Percentiles rank a stretch among this genome's conserved stretches.
Evolutionary conservation across 1,140 invertebrate species (phyloP).

Genomic region (Lepidotrigona ventralis): DNA sequence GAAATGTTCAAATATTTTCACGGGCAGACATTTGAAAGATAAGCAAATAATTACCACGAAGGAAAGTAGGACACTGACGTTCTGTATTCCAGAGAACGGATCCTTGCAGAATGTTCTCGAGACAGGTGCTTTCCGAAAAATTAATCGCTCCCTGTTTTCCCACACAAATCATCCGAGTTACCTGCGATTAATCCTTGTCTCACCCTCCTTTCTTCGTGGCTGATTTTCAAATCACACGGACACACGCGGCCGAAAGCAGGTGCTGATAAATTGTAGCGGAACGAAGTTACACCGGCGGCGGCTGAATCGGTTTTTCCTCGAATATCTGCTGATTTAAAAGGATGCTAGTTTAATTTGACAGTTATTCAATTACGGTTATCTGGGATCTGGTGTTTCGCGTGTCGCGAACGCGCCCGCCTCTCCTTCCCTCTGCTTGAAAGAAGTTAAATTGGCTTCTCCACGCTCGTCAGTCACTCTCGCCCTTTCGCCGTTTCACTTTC

Average conservation of each 20-base stretch:
- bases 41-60: neutral
- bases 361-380: conserved; percentile 67
- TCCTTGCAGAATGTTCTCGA: neutral
- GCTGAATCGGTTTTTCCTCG: conserved; percentile 38
- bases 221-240: neutral
- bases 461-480: conserved; percentile 59
- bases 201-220: neutral
- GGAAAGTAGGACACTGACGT: neutral
- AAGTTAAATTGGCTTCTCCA: conserved; percentile 66
- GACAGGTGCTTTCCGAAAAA: conserved; percentile 49
- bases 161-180: neutral
- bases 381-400: conserved; percentile 53
- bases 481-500: conserved; percentile 50
- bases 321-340: conserved; percentile 59
- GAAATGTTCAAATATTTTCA: too few species aligned
- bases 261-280: conserved; percentile 34
- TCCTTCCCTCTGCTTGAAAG: conserved; percentile 50
- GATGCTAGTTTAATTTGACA: conserved; percentile 61
- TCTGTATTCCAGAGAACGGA: neutral
- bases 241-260: too few species aligned
- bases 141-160: neutral
- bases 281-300: conserved; percentile 13
- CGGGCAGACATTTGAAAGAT: neutral
- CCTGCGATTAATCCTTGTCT: conserved; percentile 28
- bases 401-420: conserved; percentile 27